Evolutionary conservation across 2,113 vertebrate genomes (phyloP), one percentile per base, ranked within the genome.

Genomic region (Propithecus coquereli): DNA sequence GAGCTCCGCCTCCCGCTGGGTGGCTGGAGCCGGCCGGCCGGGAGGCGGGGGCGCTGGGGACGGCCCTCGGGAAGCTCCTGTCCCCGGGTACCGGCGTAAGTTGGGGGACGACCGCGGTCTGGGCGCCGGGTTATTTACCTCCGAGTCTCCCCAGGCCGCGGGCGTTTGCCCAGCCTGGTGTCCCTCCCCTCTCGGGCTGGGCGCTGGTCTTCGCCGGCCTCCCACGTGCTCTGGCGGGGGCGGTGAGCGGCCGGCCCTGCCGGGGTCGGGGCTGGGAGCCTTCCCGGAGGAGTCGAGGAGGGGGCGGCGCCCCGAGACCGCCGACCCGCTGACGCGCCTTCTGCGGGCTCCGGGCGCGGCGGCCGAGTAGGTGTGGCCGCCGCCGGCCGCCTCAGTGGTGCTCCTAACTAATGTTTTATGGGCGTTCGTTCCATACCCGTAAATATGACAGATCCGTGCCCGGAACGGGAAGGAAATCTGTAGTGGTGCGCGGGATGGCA

Each of bases 361-460:
- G 0, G 81, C 81, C 57, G 2, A 88, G 97, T 96, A 90, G 97
- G 97, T 97, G 97, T 97, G 97, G 96, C 90, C 32, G 94, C 89
- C 68, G 79, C 88, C 37, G 61, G 25, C 82, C n/a, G 89, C 91
- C 94, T 94, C 85, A 16, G 65, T 37, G 3, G 27, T 47, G 50
- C 86, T 37, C 3, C 43, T 54, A 3, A 79, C 45, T 77, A 25
- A 8, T 37, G 63, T 88, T 93, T 84, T 54, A 65, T 4, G 68
- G 54, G 83, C n/a, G 1, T 70, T 52, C 81, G 17, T 40, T 40
- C 77, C 34, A 34, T 79, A 25, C 25, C 32, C 12, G 8, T 54
- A 85, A 81, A 76, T 84, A 61, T 25, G 59, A 68, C 27, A n/a
- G 27, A 34, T 40, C 11, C 8, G 27, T 12, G 8, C 11, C 59